A percentile compares a stretch with the other conserved stretches of the same genome.
Conservation (phyloP, 2,797 vertebrate genomes). For the Moxostoma hubbsi region DNA sequence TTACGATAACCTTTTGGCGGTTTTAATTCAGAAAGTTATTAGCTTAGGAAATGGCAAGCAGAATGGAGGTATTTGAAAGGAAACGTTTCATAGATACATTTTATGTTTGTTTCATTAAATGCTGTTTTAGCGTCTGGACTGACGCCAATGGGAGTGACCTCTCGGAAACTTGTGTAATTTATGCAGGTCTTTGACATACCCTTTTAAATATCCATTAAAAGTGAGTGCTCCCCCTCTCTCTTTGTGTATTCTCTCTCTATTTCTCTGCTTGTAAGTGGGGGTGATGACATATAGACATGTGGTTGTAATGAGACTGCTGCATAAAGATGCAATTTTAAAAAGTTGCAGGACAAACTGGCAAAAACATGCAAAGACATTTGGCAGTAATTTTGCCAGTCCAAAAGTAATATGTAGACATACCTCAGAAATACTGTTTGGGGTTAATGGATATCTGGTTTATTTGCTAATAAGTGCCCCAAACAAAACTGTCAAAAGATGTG, state of each 20-base stretch:
- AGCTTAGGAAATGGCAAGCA: constrained; percentile 63
- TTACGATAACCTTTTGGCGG: constrained; percentile 83
- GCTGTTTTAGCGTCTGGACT: constrained; percentile 50
- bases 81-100: constrained; percentile 63
- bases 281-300: constrained; percentile 34
- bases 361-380: too few species aligned
- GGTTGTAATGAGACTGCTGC: constrained; percentile 23
- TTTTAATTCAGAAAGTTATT: constrained; percentile 83
- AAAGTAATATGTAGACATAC: too few species aligned
- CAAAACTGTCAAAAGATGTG: too few species aligned
- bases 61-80: constrained; percentile 55
- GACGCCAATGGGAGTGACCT: constrained; percentile 57
- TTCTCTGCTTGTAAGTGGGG: constrained; percentile 32
- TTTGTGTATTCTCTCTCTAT: constrained; percentile 18
- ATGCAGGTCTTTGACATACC: constrained; percentile 68
- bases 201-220: constrained; percentile 75
- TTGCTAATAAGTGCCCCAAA: too few species aligned
- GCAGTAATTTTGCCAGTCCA: too few species aligned
- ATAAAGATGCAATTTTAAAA: constrained; percentile 5
- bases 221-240: constrained; percentile 9
- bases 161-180: constrained; percentile 63
- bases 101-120: constrained; percentile 68
- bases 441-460: too few species aligned
- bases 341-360: too few species aligned
- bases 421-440: too few species aligned